Evolutionary conservation across 2,888 invertebrate genomes (phyloP), one percentile per base, ranked within the genome.

Genomic region (Heliconius sara): DNA sequence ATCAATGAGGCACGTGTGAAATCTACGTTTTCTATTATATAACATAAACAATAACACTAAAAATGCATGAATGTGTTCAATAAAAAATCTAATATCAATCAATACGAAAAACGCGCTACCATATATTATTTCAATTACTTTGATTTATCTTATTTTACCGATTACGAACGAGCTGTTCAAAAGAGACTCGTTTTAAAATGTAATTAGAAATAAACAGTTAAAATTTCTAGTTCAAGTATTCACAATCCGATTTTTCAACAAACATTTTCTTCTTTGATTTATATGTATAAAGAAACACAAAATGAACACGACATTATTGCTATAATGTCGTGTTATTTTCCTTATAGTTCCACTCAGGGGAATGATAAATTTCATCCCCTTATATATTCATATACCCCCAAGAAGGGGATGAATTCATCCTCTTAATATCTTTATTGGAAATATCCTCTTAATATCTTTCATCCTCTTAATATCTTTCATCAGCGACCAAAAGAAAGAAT

Each of bases 1-100:
- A 68, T 68, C 27, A n/a, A 27, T 30, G 27, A 72, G 12, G 57
- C 47, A 30, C 72, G 57, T 72, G 72, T 72, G 72, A 72, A 72
- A 72, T 72, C n/a, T 57, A 52, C 19, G 12, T 19, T 71, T 52
- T 52, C 27, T 52, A 57, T 72, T 72, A 57, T 72, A 30, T 72
- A 72, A 72, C 72, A 57, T 22, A 30, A 72, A 72, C 72, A 30
- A 52, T 12, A 72, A 72, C 57, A 57, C 2, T 57, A 30, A 72
- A 16, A 72, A 72, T 19, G 27, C 3, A 47, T 52, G 25, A 27
- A 10, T 19, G 52, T 39, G 6, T 68, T 39, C 12, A n/a, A 22
- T 67, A 39, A n/a, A n/a, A 43, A 68, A 25, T 43, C 68, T 7
- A 43, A 68, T 43, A 43, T 13, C 68, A 43, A 70, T 70, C 25